These are phyloP conservation scores for Lomographa bimaculata DNA, from an alignment of 2,888 invertebrate species.

Conservation along the genomic window DNA sequence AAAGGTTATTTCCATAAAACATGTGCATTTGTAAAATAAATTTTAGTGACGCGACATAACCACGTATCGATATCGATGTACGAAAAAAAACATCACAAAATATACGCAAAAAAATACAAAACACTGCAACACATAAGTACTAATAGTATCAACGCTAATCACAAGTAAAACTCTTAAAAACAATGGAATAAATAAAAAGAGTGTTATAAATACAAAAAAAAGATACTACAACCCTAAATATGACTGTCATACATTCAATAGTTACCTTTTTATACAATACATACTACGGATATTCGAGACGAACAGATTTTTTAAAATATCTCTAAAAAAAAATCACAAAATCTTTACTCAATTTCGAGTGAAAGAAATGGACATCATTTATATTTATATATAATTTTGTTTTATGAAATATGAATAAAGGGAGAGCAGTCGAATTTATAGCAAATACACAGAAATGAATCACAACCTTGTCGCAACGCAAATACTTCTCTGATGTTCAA, in stretches of 20 bases:
- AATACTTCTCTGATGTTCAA: too few species aligned
- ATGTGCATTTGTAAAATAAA: too few species aligned
- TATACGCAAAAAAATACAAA: constrained; percentile 18
- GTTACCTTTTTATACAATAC: constrained; percentile 28
- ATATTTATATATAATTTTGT: constrained; percentile 9
- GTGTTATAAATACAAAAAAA: constrained; percentile 29
- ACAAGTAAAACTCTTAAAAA: constrained; percentile 26
- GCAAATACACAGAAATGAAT: too few species aligned
- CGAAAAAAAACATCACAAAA: constrained; percentile 21
- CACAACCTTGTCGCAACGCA: too few species aligned
- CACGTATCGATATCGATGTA: constrained; percentile 7
- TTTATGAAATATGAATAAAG: too few species aligned
- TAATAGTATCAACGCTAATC: constrained; percentile 37
- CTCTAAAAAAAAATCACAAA: constrained; percentile 29
- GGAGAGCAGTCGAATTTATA: constrained; percentile 1
- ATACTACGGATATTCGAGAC: constrained; percentile 33
- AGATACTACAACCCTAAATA: constrained; percentile 25
- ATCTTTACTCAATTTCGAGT: constrained; percentile 24
- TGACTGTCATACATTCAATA: constrained; percentile 35
- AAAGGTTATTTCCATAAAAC: too few species aligned
- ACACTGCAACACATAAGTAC: constrained; percentile 36
- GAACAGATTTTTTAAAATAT: constrained; percentile 30
- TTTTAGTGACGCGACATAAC: constrained; percentile 11
- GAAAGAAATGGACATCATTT: constrained; percentile 26
- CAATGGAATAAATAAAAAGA: constrained; percentile 30